Conservation (phyloP, 2,797 vertebrate genomes). For the Poecilia wingei region DNA sequence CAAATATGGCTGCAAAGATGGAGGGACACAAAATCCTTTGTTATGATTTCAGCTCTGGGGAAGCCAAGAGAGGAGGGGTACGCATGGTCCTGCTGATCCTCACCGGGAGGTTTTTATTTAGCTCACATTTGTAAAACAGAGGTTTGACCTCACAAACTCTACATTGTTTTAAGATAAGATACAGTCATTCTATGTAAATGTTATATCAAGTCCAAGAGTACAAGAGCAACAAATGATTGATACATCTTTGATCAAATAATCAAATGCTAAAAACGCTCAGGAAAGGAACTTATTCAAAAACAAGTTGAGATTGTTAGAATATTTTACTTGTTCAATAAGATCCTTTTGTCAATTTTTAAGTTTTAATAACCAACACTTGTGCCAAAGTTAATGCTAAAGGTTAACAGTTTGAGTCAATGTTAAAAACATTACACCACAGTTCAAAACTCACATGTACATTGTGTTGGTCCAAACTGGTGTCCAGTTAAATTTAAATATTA, state of each 20-base stretch:
- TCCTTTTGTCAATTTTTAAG: too few relatives aligned
- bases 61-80: conserved; percentile 35
- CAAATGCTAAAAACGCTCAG: too few relatives aligned
- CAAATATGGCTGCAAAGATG: conserved; percentile 48
- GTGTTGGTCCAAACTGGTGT: not conserved
- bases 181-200: not conserved
- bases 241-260: too few relatives aligned
- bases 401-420: not conserved
- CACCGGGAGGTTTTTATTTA: conserved; percentile 25
- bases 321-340: too few relatives aligned
- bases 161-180: not conserved
- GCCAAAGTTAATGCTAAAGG: too few relatives aligned
- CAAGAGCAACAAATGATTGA: not conserved
- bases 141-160: conserved; percentile 41
- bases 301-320: too few relatives aligned
- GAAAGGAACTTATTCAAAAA: too few relatives aligned
- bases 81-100: conserved; percentile 39
- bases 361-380: too few relatives aligned
- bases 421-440: not conserved
- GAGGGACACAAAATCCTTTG: conserved; percentile 60
- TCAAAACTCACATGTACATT: not conserved
- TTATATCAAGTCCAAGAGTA: not conserved
- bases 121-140: conserved; percentile 17
- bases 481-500: not conserved
- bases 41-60: conserved; percentile 53